These are phyloP conservation scores for Labrus mixtus DNA, from an alignment of 2,113 vertebrate genomes.

Conservation along the genomic window DNA sequence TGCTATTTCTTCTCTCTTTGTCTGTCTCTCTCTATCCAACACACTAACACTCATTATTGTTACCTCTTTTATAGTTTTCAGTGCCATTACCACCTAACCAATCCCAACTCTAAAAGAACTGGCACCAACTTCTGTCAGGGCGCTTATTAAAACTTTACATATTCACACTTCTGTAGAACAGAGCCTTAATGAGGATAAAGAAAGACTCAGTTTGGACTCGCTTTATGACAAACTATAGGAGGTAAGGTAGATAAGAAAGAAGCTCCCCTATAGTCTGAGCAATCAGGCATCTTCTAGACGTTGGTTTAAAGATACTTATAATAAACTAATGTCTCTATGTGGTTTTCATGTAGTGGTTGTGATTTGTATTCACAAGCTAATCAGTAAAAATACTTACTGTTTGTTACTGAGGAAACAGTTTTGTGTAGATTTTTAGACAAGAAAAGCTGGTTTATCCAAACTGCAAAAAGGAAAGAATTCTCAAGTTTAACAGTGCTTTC, in stretches of 20 bases:
- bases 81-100: slow-evolving; percentile 73
- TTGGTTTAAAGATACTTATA: no score
- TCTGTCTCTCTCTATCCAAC: slow-evolving; percentile 12
- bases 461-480: no score
- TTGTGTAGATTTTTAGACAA: no score
- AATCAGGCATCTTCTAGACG: background rate
- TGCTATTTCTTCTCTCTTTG: background rate
- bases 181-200: slow-evolving; percentile 81
- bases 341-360: no score
- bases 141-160: slow-evolving; percentile 83
- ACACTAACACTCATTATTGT: slow-evolving; percentile 65
- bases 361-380: no score
- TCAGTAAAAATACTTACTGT: no score
- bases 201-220: slow-evolving; percentile 65
- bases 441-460: no score
- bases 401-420: no score
- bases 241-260: slow-evolving; percentile 52
- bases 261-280: slow-evolving; percentile 21
- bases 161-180: slow-evolving; percentile 80
- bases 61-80: slow-evolving; percentile 64
- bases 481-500: no score
- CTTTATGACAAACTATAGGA: slow-evolving; percentile 75
- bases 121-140: slow-evolving; percentile 74
- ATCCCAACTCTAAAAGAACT: slow-evolving; percentile 73
- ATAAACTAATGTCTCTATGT: no score